Evolutionary conservation across 92 coral and sea anemone genomes (phyloP).

Genomic region (Zoanthus solanderi): DNA sequence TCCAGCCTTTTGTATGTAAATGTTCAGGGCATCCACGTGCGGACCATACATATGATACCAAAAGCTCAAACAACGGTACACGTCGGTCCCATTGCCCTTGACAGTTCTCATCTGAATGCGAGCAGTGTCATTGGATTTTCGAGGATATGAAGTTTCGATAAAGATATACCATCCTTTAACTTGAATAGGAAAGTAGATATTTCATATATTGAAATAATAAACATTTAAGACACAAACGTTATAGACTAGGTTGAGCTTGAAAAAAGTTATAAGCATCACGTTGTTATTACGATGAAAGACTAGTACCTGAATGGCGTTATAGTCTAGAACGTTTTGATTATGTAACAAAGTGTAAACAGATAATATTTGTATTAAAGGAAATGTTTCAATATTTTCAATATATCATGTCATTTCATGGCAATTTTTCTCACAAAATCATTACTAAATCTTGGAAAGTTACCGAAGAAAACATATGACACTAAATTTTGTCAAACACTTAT

Average conservation of each 20-base stretch:
- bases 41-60: conserved; percentile 99
- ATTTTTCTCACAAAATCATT: no score
- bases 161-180: conserved; percentile 91
- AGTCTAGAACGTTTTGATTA: no score
- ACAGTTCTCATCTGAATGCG: conserved; percentile 73
- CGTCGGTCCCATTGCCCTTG: conserved; percentile 75
- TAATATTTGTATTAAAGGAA: no score
- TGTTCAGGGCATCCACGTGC: conserved; percentile 80
- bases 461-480: neutral
- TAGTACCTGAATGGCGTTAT: no score
- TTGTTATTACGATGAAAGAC: no score
- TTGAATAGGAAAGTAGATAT: conserved; percentile 5
- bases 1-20: conserved; percentile 63
- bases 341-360: no score
- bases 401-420: no score
- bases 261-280: no score
- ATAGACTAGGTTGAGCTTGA: no score
- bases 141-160: conserved; percentile 87
- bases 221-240: no score
- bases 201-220: neutral
- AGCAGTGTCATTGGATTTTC: conserved; percentile 82
- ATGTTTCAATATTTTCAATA: no score
- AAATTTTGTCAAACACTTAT: neutral
- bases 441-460: no score
- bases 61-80: conserved; percentile 81